Base-by-base conservation (phyloP, 2,797 vertebrate species). In the Molossus molossus region DNA sequence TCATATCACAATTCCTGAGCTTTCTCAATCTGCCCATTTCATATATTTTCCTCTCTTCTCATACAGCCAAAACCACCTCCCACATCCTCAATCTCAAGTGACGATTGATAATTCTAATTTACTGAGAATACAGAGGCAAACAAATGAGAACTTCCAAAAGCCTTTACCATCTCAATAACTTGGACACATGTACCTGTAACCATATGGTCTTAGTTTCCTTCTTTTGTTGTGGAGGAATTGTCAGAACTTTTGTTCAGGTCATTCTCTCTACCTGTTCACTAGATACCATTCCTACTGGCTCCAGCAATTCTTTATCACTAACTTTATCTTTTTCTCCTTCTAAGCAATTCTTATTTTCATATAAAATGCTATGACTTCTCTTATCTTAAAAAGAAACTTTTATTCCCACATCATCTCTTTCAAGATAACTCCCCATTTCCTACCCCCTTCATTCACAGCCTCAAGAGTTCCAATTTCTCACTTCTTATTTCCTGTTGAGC, bases 141-240 rank as follows among this genome's bases (percentile, higher is more conserved):
- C 60, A 77, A 94, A 84, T 76, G 60, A 83, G 20, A 83, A 60
- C 48, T 83, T 87, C 40, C 60, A 89, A 83, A 88, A 94, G 60
- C 18, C 2, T 12, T 73, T 60, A 75, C 27, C 29, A 75, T 57
- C 58, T 67, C 27, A 60, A 15, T 13, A 48, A 76, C 25, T n/a
- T 15, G 92, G 53, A 62, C 29, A 76, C n/a, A 27, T 45, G 13
- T 55, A 69, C 15, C 2, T 77, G 48, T 83, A 45, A 76, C 27
- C 72, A 83, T n/a, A 55, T 33, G 33, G 12, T 77, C 20, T 69
- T 4, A 45, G 62, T 88, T 25, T 4, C 40, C 9, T 87, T n/a
- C 12, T 77, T 76, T 62, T 62, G 70, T 29, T 75, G 40, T 82
- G 53, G 60, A 82, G 69, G 13, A 76, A 62, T 17, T 76, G 45